Evolutionary conservation across 1,140 invertebrate species (phyloP), one percentile per base, ranked within the genome.

Genomic region (Berghia stephanieae): DNA sequence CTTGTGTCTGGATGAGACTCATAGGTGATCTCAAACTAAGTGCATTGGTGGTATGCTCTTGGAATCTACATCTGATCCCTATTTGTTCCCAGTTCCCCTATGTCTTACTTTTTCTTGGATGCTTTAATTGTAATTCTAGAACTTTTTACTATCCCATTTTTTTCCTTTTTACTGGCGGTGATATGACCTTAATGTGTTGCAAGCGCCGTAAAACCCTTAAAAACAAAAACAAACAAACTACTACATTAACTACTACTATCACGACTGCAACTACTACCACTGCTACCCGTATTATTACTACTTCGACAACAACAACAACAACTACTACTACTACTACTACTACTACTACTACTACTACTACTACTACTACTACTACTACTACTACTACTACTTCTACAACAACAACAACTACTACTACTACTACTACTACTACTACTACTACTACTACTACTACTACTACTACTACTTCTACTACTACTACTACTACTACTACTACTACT

Each of bases 261-360:
- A 68, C 66, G 31, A 68, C 36, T 68, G 40, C 66, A 34, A 68
- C 66, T 68, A 68, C 66, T 68, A 68, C 34, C 40, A 68, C 66
- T 68, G 40, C 66, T 68, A 68, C 66, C 36, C 31, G 21, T 42
- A 68, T 36, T 42, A 68, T 36, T 42, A 68, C n/a, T 68, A 68
- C 16, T 68, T n/a, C 34, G 31, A 68, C 34, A 34, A 42, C 66
- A 34, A 42, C 66, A 34, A 42, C 66, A 34, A 42, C 66, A 34
- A 68, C 66, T 68, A 68, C 66, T 68, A 42, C 66, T 68, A 68
- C 66, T 68, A 24, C 46, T 52, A 42, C 66, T 68, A 68, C 31
- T 68, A 68, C 66, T 68, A 68, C 66, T 68, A 68, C 66, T 68
- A 68, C 66, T 68, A 68, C 66, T 68, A 68, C 36, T 68, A 68